phyloP scores from a whole-genome alignment of 2,797 vertebrate genomes.

The Rhynchonycteris naso region DNA sequence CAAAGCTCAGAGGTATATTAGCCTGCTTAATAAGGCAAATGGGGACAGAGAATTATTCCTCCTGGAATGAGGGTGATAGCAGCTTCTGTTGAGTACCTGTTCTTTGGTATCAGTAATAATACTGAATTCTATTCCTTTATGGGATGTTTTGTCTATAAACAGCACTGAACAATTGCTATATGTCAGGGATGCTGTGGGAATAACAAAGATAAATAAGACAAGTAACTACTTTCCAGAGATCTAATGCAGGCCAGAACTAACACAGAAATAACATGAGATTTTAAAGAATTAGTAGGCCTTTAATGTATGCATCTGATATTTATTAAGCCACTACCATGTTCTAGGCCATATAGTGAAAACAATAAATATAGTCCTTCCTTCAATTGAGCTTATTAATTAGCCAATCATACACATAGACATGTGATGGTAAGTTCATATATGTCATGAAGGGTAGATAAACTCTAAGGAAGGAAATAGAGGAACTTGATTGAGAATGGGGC shows the following conservation, averaged over 20 bases:
- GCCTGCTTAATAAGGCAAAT: background rate
- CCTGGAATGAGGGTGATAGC: background rate
- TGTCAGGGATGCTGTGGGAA: background rate
- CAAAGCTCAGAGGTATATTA: background rate
- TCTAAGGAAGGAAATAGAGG: background rate
- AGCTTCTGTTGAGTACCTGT: background rate
- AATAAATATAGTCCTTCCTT: background rate
- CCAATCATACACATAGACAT: conserved; percentile 19
- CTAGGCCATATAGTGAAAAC: background rate
- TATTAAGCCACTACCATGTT: background rate
- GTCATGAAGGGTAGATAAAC: background rate
- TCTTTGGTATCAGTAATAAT: background rate
- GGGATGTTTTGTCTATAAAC: background rate
- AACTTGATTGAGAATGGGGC: background rate
- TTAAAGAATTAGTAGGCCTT: background rate
- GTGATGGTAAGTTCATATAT: background rate
- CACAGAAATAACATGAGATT: background rate
- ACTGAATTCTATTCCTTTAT: background rate
- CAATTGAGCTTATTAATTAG: background rate
- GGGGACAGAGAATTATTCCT: background rate
- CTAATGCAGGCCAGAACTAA: background rate
- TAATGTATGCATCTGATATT: background rate
- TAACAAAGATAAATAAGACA: conserved; percentile 11
- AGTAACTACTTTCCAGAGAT: background rate
- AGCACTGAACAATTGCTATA: background rate